Conservation (phyloP, 1,140 invertebrate genomes). For the Phortica variegata region DNA sequence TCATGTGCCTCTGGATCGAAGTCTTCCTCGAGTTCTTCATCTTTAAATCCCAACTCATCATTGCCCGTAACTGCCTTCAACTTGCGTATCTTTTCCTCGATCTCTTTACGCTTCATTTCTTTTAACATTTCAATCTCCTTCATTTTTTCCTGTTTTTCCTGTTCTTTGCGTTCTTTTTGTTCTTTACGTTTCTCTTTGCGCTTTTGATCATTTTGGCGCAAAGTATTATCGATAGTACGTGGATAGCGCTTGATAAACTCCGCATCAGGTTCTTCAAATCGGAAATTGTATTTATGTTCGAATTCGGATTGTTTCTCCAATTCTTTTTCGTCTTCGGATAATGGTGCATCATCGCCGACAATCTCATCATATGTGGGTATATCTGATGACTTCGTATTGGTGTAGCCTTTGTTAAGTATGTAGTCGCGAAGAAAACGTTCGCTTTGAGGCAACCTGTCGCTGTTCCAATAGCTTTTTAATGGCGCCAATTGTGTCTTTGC, state of each 20-base stretch:
- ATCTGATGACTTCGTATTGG: slow-evolving; percentile 61
- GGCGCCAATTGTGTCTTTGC: slow-evolving; percentile 61
- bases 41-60: slow-evolving; percentile 64
- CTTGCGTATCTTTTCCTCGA: slow-evolving; percentile 83
- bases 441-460: slow-evolving; percentile 75
- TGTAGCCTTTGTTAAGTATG: slow-evolving; percentile 80
- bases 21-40: slow-evolving; percentile 79
- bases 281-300: slow-evolving; percentile 94
- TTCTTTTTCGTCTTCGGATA: slow-evolving; percentile 80
- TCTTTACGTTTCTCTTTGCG: slow-evolving; percentile 77
- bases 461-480: slow-evolving; percentile 81
- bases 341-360: slow-evolving; percentile 67
- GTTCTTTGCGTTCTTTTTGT: slow-evolving; percentile 73
- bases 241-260: slow-evolving; percentile 93
- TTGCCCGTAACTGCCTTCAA: slow-evolving; percentile 89
- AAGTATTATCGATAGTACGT: slow-evolving; percentile 78
- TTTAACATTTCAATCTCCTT: slow-evolving; percentile 87
- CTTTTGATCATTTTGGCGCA: slow-evolving; percentile 77
- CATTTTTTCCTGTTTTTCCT: slow-evolving; percentile 79
- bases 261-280: slow-evolving; percentile 94
- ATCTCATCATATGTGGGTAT: slow-evolving; percentile 72
- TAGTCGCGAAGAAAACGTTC: slow-evolving; percentile 93
- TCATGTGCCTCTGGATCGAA: slow-evolving; percentile 93
- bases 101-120: slow-evolving; percentile 86
- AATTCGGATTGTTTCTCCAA: slow-evolving; percentile 85